phyloP scores from a whole-genome alignment of 2,797 vertebrate species.

The Chiloscyllium punctatum region DNA sequence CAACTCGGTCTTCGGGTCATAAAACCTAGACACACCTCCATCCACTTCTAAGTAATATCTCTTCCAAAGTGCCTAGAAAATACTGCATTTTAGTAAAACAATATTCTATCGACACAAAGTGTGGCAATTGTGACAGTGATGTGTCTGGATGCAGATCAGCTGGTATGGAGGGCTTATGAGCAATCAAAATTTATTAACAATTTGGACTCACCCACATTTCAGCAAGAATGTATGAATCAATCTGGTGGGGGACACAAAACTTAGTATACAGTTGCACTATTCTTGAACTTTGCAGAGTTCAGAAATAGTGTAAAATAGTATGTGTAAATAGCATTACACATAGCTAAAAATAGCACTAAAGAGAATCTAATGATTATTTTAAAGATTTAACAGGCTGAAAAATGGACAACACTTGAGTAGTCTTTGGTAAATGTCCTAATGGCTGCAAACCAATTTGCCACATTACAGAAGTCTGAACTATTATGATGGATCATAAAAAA shows the following conservation, averaged over 20 bases:
- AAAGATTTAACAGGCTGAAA: conserved; percentile 33
- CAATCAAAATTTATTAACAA: not conserved
- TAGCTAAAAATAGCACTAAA: conserved; percentile 9
- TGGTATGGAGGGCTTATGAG: not conserved
- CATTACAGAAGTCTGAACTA: conserved; percentile 4
- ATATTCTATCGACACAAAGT: not conserved
- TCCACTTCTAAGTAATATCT: not conserved
- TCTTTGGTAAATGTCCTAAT: conserved; percentile 27
- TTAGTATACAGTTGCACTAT: not conserved
- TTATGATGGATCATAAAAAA: conserved; percentile 29
- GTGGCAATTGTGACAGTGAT: too few species aligned
- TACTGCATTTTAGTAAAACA: not conserved
- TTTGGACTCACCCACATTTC: not conserved
- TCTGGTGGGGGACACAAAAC: not conserved
- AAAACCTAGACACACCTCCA: not conserved
- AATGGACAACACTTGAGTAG: conserved; percentile 24
- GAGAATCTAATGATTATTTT: conserved; percentile 33
- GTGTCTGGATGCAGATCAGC: not conserved
- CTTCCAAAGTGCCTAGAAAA: not conserved
- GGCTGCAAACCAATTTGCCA: conserved; percentile 19
- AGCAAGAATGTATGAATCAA: not conserved
- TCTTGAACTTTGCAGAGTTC: not conserved
- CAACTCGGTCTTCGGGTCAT: not conserved
- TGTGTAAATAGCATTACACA: not conserved
- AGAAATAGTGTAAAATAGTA: not conserved